Evolutionary conservation across 2,113 vertebrate genomes (phyloP), one percentile per base, ranked within the genome.

Genomic region (Cynopterus brachyotis): DNA sequence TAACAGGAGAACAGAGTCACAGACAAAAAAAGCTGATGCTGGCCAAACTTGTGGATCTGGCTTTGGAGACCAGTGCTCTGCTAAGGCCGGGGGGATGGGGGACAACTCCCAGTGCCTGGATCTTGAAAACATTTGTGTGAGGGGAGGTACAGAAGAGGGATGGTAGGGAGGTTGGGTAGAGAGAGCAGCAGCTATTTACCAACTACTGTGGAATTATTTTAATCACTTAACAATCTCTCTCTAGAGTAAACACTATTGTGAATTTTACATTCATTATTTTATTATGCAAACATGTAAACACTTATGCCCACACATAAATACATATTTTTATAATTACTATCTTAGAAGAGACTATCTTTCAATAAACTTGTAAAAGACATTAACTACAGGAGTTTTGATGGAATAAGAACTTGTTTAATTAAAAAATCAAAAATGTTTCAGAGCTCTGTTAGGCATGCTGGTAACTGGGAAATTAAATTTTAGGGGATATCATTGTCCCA

Each of bases 141-240:
- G 3, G 13, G 16, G 24, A 70, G 28, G 12, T 8, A n/a, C 30
- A 40, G 40, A n/a, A 12, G 16, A 32, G 1, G 11, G 1, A 0
- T 0, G 16, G 17, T 1, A 7, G 16, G 45, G 32, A 78, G 55
- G 0, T 1, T 53, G 20, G 45, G 5, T 19, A 7, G n/a, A 72
- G 3, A 45, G 3, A 60, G 1, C 2, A 55, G 9, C 19, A 42
- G 30, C 19, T 28, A 1, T 17, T 82, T 72, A 42, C 9, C 4
- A 50, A 30, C 10, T 22, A 12, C 5, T 28, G 22, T 26, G 47
- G n/a, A 37, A 59, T 40, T 28, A 72, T 3, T 72, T 28, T 19
- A 62, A 10, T 53, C 8, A 59, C 2, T 22, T 35, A 28, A 47
- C 8, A 32, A 6, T 9, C 32, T 87, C 45, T 81, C 69, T 70